These are phyloP conservation scores for Cerceris rybyensis DNA, from an alignment of 2,888 invertebrate species.

Conservation along the genomic window DNA sequence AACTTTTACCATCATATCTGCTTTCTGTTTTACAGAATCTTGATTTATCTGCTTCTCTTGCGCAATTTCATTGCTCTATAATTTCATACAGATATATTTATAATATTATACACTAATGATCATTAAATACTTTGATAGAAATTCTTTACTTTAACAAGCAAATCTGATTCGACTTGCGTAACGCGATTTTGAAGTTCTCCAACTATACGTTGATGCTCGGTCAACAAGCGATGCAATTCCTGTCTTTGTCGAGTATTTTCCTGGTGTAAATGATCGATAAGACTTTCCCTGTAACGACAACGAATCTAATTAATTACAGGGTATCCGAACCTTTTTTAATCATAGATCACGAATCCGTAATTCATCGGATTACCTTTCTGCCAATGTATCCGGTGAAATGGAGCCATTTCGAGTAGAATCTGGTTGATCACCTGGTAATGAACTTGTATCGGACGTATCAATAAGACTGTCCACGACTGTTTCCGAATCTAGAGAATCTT, in stretches of 20 bases:
- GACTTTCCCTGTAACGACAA: slow-evolving; percentile 84
- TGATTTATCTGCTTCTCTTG: slow-evolving; percentile 84
- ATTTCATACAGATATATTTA: slow-evolving; percentile 20
- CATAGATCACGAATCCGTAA: not conserved
- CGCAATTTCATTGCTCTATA: slow-evolving; percentile 84
- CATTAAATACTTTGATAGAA: not conserved
- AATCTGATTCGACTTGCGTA: slow-evolving; percentile 74
- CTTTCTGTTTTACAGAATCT: slow-evolving; percentile 82
- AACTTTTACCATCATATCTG: slow-evolving; percentile 69
- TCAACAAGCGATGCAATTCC: slow-evolving; percentile 75
- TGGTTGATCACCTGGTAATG: slow-evolving; percentile 76
- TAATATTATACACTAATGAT: not conserved
- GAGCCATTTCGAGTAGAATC: slow-evolving; percentile 81
- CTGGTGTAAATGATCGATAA: slow-evolving; percentile 91
- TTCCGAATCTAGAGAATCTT: slow-evolving; percentile 84
- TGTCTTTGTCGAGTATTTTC: slow-evolving; percentile 89
- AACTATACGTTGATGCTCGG: slow-evolving; percentile 76
- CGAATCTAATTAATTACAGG: not conserved
- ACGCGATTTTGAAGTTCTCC: slow-evolving; percentile 75
- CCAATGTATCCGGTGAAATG: slow-evolving; percentile 82
- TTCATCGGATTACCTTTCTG: slow-evolving; percentile 79
- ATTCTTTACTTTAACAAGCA: slow-evolving; percentile 74
- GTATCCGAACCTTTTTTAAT: not conserved
- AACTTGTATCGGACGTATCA: slow-evolving; percentile 86
- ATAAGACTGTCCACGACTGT: slow-evolving; percentile 86